Percentiles rank a stretch among this genome's conserved stretches.
These are phyloP conservation scores for Heterochromis multidens DNA, from an alignment of 2,113 vertebrate species.

Conservation along the genomic window DNA sequence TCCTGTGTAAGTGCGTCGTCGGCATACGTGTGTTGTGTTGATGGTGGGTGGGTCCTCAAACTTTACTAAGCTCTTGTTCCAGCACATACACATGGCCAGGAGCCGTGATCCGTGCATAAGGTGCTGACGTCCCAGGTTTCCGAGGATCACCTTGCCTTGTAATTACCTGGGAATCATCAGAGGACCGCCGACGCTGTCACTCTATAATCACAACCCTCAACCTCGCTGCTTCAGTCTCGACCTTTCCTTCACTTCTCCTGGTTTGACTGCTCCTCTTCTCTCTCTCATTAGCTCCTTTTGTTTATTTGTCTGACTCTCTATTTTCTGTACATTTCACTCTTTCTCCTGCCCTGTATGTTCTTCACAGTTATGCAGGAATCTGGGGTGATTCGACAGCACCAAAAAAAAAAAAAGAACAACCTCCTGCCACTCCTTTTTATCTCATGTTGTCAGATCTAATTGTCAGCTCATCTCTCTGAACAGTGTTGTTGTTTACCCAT, in stretches of 20 bases:
- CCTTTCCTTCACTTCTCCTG: conserved; percentile 39
- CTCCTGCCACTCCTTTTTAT: conserved; percentile 2
- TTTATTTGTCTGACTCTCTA: conserved; percentile 27
- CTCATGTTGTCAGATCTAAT: conserved; percentile 31
- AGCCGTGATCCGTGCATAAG: conserved; percentile 74
- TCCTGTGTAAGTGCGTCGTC: conserved; percentile 19
- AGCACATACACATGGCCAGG: conserved; percentile 4
- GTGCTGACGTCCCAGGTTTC: conserved; percentile 76
- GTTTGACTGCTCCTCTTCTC: conserved; percentile 33
- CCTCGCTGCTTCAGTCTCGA: conserved; percentile 32
- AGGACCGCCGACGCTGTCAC: conserved; percentile 79
- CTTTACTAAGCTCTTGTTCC: conserved; percentile 11
- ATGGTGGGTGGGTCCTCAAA: not conserved
- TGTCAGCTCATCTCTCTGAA: conserved; percentile 46
- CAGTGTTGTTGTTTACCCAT: conserved; percentile 52
- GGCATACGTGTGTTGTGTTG: not conserved
- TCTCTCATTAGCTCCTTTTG: conserved; percentile 24
- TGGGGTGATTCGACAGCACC: not conserved
- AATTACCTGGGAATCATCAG: conserved; percentile 84
- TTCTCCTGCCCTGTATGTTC: not conserved
- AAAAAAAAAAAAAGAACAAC: not conserved
- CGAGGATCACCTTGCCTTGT: conserved; percentile 82
- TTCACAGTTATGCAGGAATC: not conserved
- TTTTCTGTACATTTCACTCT: not conserved
- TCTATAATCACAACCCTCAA: conserved; percentile 79